Evolutionary conservation across 2,888 invertebrate genomes (phyloP), one percentile per base, ranked within the genome.

Genomic region (Aphidoletes aphidimyza): DNA sequence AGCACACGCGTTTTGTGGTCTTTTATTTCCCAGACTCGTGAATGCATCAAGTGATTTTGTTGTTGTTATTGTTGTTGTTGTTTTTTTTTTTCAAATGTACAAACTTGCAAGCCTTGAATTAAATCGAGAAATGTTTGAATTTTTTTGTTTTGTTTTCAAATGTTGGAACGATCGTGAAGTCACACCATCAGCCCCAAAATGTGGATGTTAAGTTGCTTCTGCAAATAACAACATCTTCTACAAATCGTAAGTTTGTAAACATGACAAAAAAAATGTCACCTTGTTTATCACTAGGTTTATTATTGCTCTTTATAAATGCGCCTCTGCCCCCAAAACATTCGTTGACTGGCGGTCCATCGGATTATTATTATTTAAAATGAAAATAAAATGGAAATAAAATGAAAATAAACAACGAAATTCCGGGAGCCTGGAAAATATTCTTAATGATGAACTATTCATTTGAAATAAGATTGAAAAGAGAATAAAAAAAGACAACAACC

Each of bases 271-370:
- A 26, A 69, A 69, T 30, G 26, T 26, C 34, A 26, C 30, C 5
- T 69, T 30, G 69, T 69, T 69, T 69, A 69, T 69, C 30, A 30
- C 69, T 69, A n/a, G n/a, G n/a, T 54, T 54, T 54, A 54, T 54
- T 30, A 69, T 26, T 22, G n/a, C 22, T 54, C 30, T 69, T 69
- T 54, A 8, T 39, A 6, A 54, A 2, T 14, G n/a, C n/a, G n/a
- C n/a, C n/a, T n/a, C n/a, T n/a, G n/a, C n/a, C n/a, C n/a, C n/a
- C n/a, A n/a, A 30, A 69, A 30, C 17, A 30, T 69, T 26, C 17
- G 69, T 34, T 19, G 17, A n/a, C n/a, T n/a, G n/a, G 26, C 17
- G 2, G 69, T 69, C 30, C 69, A 34, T 17, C 69, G 69, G 69
- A 30, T 69, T 69, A 69, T 69, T 69, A 5, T n/a, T 2, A 69